Conservation (phyloP, 2,888 invertebrate species). For the Heteropelma amictum region DNA sequence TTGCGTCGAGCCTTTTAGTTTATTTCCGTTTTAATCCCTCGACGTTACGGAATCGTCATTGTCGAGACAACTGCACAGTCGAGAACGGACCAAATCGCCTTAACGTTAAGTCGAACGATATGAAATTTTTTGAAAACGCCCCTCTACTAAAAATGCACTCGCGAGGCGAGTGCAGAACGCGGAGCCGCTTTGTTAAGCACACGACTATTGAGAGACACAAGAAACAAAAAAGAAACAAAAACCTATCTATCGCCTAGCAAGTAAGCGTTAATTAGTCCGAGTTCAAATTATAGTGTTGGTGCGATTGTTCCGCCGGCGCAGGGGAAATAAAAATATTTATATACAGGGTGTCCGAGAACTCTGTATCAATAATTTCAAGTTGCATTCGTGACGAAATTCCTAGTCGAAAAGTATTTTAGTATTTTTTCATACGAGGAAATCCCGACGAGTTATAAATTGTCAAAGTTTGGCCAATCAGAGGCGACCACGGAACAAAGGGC, state of each 20-base stretch:
- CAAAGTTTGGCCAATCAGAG: too few relatives aligned
- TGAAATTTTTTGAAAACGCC: slow-evolving; percentile 49
- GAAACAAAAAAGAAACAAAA: slow-evolving; percentile 23
- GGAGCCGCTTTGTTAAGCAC: slow-evolving; percentile 71
- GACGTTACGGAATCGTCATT: slow-evolving; percentile 46
- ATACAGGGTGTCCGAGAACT: too few relatives aligned
- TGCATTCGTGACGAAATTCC: too few relatives aligned
- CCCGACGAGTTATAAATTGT: too few relatives aligned
- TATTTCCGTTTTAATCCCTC: slow-evolving; percentile 14
- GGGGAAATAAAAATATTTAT: slow-evolving; percentile 14
- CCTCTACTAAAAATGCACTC: slow-evolving; percentile 17
- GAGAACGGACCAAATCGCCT: slow-evolving; percentile 74
- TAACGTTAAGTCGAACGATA: slow-evolving; percentile 60
- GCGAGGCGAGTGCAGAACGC: slow-evolving; percentile 18
- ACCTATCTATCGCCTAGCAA: slow-evolving; percentile 57
- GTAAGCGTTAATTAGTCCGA: slow-evolving; percentile 65
- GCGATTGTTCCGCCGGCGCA: slow-evolving; percentile 44
- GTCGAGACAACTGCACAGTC: slow-evolving; percentile 56
- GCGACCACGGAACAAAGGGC: too few relatives aligned
- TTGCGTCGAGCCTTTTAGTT: slow-evolving; percentile 4
- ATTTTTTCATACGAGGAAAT: too few relatives aligned
- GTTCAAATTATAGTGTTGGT: slow-evolving; percentile 58
- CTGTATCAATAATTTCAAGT: too few relatives aligned
- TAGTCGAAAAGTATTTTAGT: too few relatives aligned
- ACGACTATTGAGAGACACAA: slow-evolving; percentile 54